Evolutionary conservation across 1,140 invertebrate genomes (phyloP).

Genomic region (Drosophila sproati): DNA sequence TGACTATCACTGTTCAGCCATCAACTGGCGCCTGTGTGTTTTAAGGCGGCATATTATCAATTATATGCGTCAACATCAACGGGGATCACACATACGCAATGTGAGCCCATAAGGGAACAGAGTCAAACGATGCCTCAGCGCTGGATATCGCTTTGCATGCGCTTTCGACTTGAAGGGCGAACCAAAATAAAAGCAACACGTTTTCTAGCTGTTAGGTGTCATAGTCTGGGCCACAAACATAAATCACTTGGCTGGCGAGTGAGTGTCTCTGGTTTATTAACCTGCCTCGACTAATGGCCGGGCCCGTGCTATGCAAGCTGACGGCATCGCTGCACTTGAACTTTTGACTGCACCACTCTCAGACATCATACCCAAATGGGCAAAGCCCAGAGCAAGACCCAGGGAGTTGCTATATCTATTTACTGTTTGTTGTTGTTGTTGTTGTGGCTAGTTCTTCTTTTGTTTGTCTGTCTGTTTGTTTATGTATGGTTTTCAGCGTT

Average conservation of each 20-base stretch:
- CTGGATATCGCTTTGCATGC: constrained; percentile 18
- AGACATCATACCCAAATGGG: constrained; percentile 26
- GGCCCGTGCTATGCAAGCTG: constrained; percentile 64
- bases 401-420: constrained; percentile 22
- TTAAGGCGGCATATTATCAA: constrained; percentile 53
- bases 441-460: constrained; percentile 22
- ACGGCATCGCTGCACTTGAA: constrained; percentile 65
- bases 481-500: constrained; percentile 55
- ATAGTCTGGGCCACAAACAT: constrained; percentile 69
- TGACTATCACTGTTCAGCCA: constrained; percentile 9
- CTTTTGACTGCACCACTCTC: constrained; percentile 53
- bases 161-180: constrained; percentile 26
- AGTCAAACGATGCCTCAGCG: constrained; percentile 5
- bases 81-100: constrained; percentile 64
- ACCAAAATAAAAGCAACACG: constrained; percentile 56
- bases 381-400: constrained; percentile 27
- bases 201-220: constrained; percentile 73
- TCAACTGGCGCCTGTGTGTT: constrained; percentile 31
- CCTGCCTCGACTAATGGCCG: constrained; percentile 56
- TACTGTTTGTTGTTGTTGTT: constrained; percentile 39
- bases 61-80: constrained; percentile 33
- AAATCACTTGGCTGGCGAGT: constrained; percentile 60
- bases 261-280: constrained; percentile 68
- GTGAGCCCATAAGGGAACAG: constrained; percentile 26
- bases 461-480: constrained; percentile 60